Base-by-base conservation (phyloP, 2,113 vertebrate species). In the Dipodomys stephensi region DNA sequence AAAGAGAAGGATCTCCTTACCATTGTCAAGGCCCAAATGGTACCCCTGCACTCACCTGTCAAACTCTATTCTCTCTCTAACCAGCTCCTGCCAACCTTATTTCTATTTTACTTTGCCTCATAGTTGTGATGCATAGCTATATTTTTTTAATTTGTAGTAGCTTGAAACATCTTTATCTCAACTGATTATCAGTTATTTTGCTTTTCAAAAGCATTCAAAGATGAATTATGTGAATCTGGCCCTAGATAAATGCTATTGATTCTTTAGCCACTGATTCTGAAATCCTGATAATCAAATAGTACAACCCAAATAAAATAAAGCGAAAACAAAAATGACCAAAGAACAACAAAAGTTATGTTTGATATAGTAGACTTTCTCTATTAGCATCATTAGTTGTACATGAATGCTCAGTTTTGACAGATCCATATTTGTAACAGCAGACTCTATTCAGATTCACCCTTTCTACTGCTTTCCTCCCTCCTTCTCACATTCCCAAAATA, bases 131-230 rank as follows among this genome's bases (percentile, higher is more conserved):
- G 39, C 39, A 39, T 39, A 39, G 39, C 39, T 39, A 39, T 39
- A 39, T 39, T 39, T 39, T 53, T 85, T 74, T 85, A 72, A 73
- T 18, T 67, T 69, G 88, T 76, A 64, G 3, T 71, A 68, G 5
- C 9, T 87, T 94, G 46, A 76, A 93, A 80, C 10, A 20, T 25
- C 10, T 19, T 87, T 32, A 85, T 57, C 20, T 77, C 46, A 87
- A 69, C 2, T 28, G 20, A 73, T 46, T 49, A 9, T 11, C 32
- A 11, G 90, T 84, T 68, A 69, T 71, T 83, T 73, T 49, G 62
- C 20, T 46, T 79, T 93, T 35, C 39, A 39, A 77, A 11, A 73
- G 7, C 30, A 71, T 68, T 82, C 53, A 88, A 69, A 79, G 1
- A 1, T 62, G 19, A 44, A 23, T 65, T 76, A 27, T 49, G 0